Evolutionary conservation across 2,888 invertebrate species (phyloP), one percentile per base, ranked within the genome.

Genomic region (Crepidodera aurea): DNA sequence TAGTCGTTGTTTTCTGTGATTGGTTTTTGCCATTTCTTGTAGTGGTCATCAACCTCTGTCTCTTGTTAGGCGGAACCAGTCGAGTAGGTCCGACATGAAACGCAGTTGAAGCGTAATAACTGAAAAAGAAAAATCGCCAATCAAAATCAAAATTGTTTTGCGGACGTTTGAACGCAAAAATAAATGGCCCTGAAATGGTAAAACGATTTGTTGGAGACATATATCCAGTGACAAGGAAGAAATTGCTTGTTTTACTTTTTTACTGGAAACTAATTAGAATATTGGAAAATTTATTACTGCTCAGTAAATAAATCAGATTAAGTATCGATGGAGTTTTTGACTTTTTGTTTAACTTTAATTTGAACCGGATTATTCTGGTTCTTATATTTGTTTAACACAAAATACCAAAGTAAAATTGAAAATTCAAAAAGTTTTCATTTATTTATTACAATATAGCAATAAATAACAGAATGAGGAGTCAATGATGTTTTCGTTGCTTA

Each of bases 81-180:
- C 87, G 81, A 15, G 85, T 84, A 44, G 85, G 84, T 27, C 81
- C 82, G 40, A 82, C 80, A 67, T 82, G 74, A 78, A 83, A 80
- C 37, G 85, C 84, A 66, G 86, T 85, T 53, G 86, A 85, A 64
- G 86, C 86, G 76, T 87, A 87, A 78, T 87, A 87, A 81, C 87
- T 87, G 84, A 13, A 69, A 69, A 54, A 60, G 60, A 61, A 64
- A 66, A 60, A 57, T 53, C 12, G 46, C 32, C 53, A 59, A 51
- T 54, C 54, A 44, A 54, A 54, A 25, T 53, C 53, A 53, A 54
- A 54, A 42, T 42, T 53, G 39, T 40, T 54, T 37, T 13, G 40
- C 29, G 44, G 29, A 44, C 32, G 27, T 42, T 42, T 42, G 29
- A 40, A 42, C 53, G 27, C n/a, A 27, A 42, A 40, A 53, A 40